These are phyloP conservation scores for Harpagoxenus sublaevis DNA, from an alignment of 2,888 invertebrate species.

Conservation along the genomic window DNA sequence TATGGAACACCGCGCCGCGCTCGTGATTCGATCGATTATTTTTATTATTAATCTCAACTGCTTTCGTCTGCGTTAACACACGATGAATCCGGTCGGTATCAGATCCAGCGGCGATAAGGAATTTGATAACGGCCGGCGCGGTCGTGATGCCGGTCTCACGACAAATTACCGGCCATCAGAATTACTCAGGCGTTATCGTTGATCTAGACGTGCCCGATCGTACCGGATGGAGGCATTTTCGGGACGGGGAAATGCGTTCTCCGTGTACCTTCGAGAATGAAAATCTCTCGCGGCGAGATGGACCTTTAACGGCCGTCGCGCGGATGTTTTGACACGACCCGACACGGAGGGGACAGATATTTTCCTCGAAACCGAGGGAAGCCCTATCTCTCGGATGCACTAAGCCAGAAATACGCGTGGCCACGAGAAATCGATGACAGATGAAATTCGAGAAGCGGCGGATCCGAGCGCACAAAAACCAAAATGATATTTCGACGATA, in stretches of 20 bases:
- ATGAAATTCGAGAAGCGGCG: slow-evolving; percentile 40
- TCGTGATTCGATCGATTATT: slow-evolving; percentile 38
- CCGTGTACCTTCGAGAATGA: slow-evolving; percentile 56
- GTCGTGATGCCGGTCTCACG: slow-evolving; percentile 51
- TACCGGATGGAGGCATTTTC: slow-evolving; percentile 68
- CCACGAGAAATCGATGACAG: slow-evolving; percentile 41
- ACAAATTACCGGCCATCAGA: slow-evolving; percentile 69
- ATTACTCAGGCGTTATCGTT: slow-evolving; percentile 66
- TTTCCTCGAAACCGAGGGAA: slow-evolving; percentile 20
- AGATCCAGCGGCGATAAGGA: slow-evolving; percentile 47
- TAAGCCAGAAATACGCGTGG: slow-evolving; percentile 31
- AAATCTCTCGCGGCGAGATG: slow-evolving; percentile 50
- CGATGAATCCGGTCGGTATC: slow-evolving; percentile 52
- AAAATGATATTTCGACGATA: slow-evolving; percentile 32
- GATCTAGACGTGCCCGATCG: slow-evolving; percentile 65
- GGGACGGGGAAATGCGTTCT: slow-evolving; percentile 65
- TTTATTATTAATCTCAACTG: slow-evolving; percentile 10
- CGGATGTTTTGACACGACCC: slow-evolving; percentile 42
- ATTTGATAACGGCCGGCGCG: slow-evolving; percentile 64
- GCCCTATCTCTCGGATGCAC: slow-evolving; percentile 24
- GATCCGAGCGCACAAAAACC: slow-evolving; percentile 28
- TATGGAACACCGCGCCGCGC: slow-evolving; percentile 27
- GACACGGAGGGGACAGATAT: slow-evolving; percentile 30
- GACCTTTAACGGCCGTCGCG: slow-evolving; percentile 56
- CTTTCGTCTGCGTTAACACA: slow-evolving; percentile 46